Conservation (phyloP, 2,113 vertebrate genomes). For the Mobula hypostoma region DNA sequence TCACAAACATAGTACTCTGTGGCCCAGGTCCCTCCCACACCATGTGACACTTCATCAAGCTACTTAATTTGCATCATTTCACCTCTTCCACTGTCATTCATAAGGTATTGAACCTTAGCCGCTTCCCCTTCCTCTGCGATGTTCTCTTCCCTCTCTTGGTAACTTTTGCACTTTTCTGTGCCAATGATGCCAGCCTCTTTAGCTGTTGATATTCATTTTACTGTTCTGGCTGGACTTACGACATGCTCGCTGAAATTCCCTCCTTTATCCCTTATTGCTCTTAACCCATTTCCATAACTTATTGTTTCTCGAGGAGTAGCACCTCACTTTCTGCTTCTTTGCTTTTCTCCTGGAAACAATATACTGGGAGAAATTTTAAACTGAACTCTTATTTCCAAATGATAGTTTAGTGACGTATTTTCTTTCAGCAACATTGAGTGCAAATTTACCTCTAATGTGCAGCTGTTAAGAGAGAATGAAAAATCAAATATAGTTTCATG, state of each 20-base stretch:
- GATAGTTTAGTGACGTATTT: neutral
- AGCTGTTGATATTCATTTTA: neutral
- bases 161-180: neutral
- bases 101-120: neutral
- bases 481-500: neutral
- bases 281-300: neutral
- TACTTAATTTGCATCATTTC: neutral
- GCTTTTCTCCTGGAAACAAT: neutral
- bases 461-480: neutral
- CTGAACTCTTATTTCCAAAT: neutral
- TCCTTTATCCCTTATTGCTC: neutral
- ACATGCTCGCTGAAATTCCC: neutral
- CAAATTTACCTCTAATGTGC: neutral
- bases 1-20: neutral
- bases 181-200: neutral
- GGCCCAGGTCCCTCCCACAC: neutral
- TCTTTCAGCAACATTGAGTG: neutral
- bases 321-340: neutral
- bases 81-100: neutral
- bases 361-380: neutral
- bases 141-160: neutral
- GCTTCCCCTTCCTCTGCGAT: no score
- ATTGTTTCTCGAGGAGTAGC: neutral
- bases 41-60: neutral
- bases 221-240: neutral